Conservation (phyloP, 1,140 invertebrate genomes). For the Doryteuthis pealeii region DNA sequence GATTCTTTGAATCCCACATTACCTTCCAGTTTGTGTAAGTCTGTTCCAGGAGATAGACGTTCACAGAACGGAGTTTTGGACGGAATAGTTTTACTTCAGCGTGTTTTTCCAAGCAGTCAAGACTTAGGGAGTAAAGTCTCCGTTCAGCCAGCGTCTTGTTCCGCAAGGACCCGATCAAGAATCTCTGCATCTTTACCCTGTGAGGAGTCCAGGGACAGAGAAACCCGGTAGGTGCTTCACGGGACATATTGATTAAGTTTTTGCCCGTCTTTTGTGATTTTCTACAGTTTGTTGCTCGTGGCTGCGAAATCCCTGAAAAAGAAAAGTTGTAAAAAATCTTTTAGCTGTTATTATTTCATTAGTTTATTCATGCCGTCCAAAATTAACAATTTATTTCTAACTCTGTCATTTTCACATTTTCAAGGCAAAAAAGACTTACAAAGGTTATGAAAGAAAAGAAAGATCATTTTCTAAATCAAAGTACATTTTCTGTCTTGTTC, state of each 20-base stretch:
- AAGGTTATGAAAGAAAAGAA: too few species aligned
- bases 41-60: conserved; percentile 21
- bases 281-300: too few species aligned
- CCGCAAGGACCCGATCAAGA: conserved; percentile 21
- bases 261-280: too few species aligned
- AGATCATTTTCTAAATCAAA: too few species aligned
- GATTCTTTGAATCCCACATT: conserved; percentile 27
- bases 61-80: background rate
- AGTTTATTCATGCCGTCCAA: too few species aligned
- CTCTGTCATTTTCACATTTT: too few species aligned
- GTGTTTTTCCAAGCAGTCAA: background rate
- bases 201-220: background rate
- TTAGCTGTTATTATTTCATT: too few species aligned
- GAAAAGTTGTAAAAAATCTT: too few species aligned
- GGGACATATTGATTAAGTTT: background rate
- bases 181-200: conserved; percentile 10
- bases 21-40: conserved; percentile 44
- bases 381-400: too few species aligned
- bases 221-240: background rate
- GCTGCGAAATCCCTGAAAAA: too few species aligned
- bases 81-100: background rate
- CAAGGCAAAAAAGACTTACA: too few species aligned
- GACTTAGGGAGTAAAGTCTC: conserved; percentile 18
- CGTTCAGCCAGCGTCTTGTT: conserved; percentile 14
- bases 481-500: too few species aligned